A percentile compares a stretch with the other conserved stretches of the same genome.
These are phyloP conservation scores for Piliocolobus tephrosceles DNA, from an alignment of 2,113 vertebrate genomes.

Conservation along the genomic window DNA sequence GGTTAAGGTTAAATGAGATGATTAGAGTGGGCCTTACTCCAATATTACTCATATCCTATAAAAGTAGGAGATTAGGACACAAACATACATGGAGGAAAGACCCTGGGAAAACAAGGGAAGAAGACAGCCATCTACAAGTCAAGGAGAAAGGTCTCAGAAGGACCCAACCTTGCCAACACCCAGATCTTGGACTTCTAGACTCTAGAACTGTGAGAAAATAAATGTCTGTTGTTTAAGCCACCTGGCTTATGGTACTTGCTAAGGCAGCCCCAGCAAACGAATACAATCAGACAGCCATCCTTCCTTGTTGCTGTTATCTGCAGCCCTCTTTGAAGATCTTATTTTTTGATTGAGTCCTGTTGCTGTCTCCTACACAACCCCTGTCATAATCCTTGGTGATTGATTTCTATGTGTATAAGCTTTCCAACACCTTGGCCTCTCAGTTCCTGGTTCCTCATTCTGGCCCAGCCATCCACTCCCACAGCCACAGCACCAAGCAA, in stretches of 20 bases:
- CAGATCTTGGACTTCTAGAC: not conserved
- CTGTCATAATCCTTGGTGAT: not conserved
- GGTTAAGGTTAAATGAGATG: not conserved
- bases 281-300: not conserved
- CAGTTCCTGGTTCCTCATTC: not conserved
- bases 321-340: not conserved
- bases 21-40: not conserved
- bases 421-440: not conserved
- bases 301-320: not conserved
- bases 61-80: not conserved
- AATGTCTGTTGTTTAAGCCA: not conserved
- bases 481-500: not conserved
- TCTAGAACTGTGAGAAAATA: not conserved
- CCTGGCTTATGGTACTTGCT: too few species aligned
- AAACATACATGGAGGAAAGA: not conserved
- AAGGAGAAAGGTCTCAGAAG: not conserved
- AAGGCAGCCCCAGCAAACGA: not conserved
- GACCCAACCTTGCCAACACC: not conserved
- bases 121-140: not conserved
- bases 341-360: not conserved
- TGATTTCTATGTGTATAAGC: not conserved
- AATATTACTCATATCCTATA: not conserved
- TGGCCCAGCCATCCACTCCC: not conserved
- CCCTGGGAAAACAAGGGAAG: not conserved
- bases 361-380: not conserved